Base-by-base conservation (phyloP, 1,140 invertebrate genomes). In the Mizuhopecten yessoensis region DNA sequence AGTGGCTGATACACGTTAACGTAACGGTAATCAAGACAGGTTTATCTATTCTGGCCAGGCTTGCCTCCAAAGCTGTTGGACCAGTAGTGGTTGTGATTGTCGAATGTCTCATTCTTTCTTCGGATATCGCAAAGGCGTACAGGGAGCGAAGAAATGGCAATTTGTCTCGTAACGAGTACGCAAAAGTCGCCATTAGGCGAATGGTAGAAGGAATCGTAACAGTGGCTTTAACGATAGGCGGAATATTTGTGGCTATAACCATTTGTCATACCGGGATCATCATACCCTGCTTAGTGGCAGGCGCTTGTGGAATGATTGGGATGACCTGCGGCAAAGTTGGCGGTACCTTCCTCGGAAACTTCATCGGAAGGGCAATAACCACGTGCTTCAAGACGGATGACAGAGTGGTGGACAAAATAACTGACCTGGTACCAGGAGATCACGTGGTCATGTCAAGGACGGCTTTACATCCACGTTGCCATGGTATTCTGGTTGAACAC, bases 391-490 rank as follows among this genome's bases (percentile, higher is more conserved):
- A 75, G n/a, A 29, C 57, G 57, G 57, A 75, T 75, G 57, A 75
- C n/a, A n/a, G 11, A 75, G 57, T n/a, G 11, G 57, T 75, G 11
- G 57, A 75, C 57, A 75, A 75, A 75, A 75, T 75, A 5, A 75
- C 57, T n/a, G 57, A 75, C 2, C 57, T 75, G n/a, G n/a, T 75
- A 13, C 57, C 57, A 75, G 57, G 57, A n/a, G 57, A 75, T 75
- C 57, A 75, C 57, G 57, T 75, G 57, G 57, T 75, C 23, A 2
- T 75, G n/a, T 29, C 57, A n/a, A 75, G n/a, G 17, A 29, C 23
- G 57, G 57, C 57, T n/a, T 75, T 75, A 75, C 57, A 75, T 75
- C 57, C 57, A 29, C 57, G 57, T 75, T 75, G 57, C 11, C 57
- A 75, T 75, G 57, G 57, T 75, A 75, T 75, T 29, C 57, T 75